These are phyloP conservation scores for Trogon surrucura DNA, from an alignment of 2,113 vertebrate genomes.

Conservation along the genomic window DNA sequence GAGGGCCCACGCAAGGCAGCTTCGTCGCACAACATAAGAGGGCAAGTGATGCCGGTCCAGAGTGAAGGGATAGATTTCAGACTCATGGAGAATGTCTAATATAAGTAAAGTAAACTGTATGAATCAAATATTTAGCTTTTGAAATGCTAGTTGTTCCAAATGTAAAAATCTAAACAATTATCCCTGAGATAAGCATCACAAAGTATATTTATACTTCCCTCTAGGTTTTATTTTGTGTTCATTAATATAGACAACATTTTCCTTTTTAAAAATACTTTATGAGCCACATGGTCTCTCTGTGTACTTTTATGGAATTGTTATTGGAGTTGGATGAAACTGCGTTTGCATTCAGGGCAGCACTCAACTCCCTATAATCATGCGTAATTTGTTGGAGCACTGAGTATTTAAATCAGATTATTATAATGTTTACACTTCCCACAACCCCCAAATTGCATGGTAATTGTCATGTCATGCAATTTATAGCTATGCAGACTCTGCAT, in stretches of 20 bases:
- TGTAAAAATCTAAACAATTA: conserved; percentile 53
- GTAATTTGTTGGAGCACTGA: conserved; percentile 45
- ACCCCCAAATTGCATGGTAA: conserved; percentile 43
- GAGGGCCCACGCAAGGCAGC: neutral
- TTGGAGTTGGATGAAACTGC: conserved; percentile 14
- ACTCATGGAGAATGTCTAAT: conserved; percentile 29
- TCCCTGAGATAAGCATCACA: conserved; percentile 45
- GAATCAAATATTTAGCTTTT: conserved; percentile 55
- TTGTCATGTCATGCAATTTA: conserved; percentile 56
- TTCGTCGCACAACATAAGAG: neutral
- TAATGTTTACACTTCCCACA: conserved; percentile 60
- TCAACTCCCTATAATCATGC: conserved; percentile 31
- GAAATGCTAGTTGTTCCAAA: conserved; percentile 53
- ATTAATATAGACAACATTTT: conserved; percentile 56
- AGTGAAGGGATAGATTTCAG: conserved; percentile 8
- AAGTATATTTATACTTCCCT: conserved; percentile 51
- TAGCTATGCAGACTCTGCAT: neutral
- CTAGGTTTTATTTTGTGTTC: conserved; percentile 57
- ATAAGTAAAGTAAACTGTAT: conserved; percentile 50
- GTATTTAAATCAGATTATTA: conserved; percentile 64
- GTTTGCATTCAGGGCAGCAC: conserved; percentile 50
- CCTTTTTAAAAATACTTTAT: conserved; percentile 35
- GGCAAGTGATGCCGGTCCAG: neutral
- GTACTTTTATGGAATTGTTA: conserved; percentile 35
- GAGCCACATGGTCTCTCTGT: conserved; percentile 12